Base-by-base conservation (phyloP, 1,140 invertebrate species). In the Diachasmimorpha longicaudata region DNA sequence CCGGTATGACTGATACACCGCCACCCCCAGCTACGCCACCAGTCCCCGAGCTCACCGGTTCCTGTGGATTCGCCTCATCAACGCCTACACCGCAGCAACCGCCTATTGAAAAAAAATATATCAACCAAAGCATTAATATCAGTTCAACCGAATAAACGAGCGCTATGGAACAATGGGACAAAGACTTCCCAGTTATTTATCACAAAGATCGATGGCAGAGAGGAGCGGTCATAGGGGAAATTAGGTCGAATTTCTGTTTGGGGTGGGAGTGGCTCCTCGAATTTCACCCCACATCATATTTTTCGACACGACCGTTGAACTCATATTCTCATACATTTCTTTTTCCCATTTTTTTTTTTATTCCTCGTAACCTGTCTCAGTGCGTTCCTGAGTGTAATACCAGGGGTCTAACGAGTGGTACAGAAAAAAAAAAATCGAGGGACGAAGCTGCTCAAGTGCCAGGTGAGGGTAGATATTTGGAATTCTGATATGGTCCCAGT, bases 1-100 rank as follows among this genome's bases (percentile, higher is more conserved):
- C 88, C 14, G 88, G 88, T 81, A 89, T 89, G 73, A 89, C 87
- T 11, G 88, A 85, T 77, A 89, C 85, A 52, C 87, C 87, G 71
- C 84, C 82, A 11, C 85, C 82, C 71, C 83, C 82, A 10, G 82
- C 76, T 13, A 81, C 84, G 37, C 80, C 84, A 37, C 84, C 85
- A 42, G 80, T 81, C 71, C 79, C 82, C 44, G 82, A 81, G 19
- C 80, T 70, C 9, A 79, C 81, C 70, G 84, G 76, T 70, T 87
- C 86, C 48, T 82, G 84, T 25, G 42, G 74, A 77, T 70, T 83
- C 66, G 82, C 31, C 39, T 85, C 84, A 52, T 85, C 82, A 70
- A 80, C 79, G 36, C 82, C 79, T 72, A 89, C 81, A 58, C 87
- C 85, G 78, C 87, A 89, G 78, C 88, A 89, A 73, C 81, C 87